phyloP scores from a whole-genome alignment of 2,113 vertebrate genomes.

The Ivindomyrus marchei region DNA sequence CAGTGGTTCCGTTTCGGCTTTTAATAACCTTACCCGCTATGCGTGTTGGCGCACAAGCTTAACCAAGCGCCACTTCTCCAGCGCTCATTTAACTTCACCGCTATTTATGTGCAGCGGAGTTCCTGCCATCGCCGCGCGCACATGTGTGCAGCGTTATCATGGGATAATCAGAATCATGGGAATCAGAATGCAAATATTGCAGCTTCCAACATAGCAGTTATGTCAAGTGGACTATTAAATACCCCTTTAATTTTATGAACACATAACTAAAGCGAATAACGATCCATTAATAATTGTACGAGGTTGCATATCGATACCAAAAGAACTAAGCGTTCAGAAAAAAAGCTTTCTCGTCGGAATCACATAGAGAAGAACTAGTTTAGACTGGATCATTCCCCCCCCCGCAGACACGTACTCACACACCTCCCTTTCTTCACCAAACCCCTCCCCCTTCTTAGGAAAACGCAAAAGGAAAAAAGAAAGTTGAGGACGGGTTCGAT shows the following conservation, averaged over 20 bases:
- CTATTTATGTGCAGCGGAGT: neutral
- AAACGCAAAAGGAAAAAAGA: slow-evolving; percentile 9
- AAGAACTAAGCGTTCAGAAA: slow-evolving; percentile 7
- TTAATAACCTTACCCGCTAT: slow-evolving; percentile 26
- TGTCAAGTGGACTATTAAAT: neutral
- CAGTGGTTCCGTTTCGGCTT: slow-evolving; percentile 47
- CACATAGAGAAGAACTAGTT: slow-evolving; percentile 54
- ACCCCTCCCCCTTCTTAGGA: slow-evolving; percentile 30
- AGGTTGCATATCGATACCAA: neutral
- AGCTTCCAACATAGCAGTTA: neutral
- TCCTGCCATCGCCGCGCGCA: neutral
- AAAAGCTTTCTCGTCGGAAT: slow-evolving; percentile 23
- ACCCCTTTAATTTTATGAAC: neutral
- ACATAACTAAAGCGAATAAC: neutral
- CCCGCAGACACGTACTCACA: slow-evolving; percentile 11
- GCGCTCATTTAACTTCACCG: neutral
- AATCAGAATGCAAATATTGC: neutral
- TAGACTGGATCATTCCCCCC: slow-evolving; percentile 55
- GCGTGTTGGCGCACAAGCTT: neutral
- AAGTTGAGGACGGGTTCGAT: neutral
- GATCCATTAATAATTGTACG: neutral
- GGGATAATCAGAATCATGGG: neutral
- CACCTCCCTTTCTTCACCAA: slow-evolving; percentile 8
- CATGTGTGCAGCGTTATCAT: neutral
- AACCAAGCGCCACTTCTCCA: neutral